Base-by-base conservation (phyloP, 2,797 vertebrate genomes). In the Spheniscus humboldti region DNA sequence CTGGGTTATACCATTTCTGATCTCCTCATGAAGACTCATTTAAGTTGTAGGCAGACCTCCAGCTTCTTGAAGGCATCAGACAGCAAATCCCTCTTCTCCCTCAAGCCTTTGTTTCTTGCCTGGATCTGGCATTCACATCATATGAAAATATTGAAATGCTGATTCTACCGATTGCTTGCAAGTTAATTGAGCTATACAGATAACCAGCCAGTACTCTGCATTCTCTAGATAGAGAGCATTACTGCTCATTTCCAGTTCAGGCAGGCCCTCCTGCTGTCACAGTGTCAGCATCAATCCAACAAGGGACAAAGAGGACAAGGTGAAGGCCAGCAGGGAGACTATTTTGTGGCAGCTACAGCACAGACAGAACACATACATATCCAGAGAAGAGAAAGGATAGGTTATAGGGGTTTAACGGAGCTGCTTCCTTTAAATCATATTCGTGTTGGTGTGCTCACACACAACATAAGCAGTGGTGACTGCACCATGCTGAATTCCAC, bases 61-160 rank as follows among this genome's bases (percentile, higher is more conserved):
- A 90, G 35, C 79, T 88, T 95, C 64, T 53, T 90, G 53, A 94
- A 96, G 66, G 45, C 67, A 86, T 86, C 73, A 94, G 72, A 77
- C n/a, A 88, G n/a, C 47, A 93, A 90, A 87, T 92, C 33, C 45
- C 11, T 81, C 39, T 55, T 92, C 63, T 90, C 57, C 66, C 50
- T 94, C 85, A 75, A 82, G 25, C 47, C 33, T 81, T 77, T 64
- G 6, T 87, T 92, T 94, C 82, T 82, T 96, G 89, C 52, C 71
- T 94, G 76, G 45, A 47, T 88, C 56, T 60, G 71, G 69, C 63
- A 86, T 66, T 73, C 75, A 39, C 47, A n/a, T 86, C 18, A 19
- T 48, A 72, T 1, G 8, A 57, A 94, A 91, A 71, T 64, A 43
- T 11, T 73, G 28, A 90, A 86, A 74, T 72, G 52, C 56, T 57